phyloP scores from a whole-genome alignment of 2,888 invertebrate species.

The Agrochola lychnidis region DNA sequence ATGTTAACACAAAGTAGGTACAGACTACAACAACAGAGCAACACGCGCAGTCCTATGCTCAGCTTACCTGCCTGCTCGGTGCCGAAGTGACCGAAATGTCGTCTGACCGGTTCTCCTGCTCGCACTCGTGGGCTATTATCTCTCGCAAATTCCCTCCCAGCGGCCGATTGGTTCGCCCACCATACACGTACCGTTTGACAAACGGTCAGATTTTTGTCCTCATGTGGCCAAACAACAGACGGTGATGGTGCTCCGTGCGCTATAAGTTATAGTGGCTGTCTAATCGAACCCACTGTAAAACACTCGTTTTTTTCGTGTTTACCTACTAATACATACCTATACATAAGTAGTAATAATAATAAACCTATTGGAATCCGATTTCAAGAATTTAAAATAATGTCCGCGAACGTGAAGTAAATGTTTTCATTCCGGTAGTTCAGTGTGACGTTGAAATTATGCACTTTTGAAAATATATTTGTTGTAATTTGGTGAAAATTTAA shows the following conservation, averaged over 20 bases:
- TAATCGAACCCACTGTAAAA: conserved; percentile 1
- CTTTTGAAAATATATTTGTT: conserved; percentile 17
- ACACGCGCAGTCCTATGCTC: conserved; percentile 36
- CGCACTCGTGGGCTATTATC: conserved; percentile 79
- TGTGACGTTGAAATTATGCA: conserved; percentile 26
- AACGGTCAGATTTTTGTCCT: conserved; percentile 78
- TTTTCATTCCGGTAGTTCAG: conserved; percentile 15
- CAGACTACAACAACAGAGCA: conserved; percentile 35
- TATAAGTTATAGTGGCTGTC: not conserved
- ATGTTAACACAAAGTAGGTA: not conserved
- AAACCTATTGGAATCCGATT: conserved; percentile 10
- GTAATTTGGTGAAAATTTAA: conserved; percentile 23
- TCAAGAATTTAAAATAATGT: conserved; percentile 7
- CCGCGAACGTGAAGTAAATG: conserved; percentile 14
- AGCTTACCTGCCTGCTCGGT: conserved; percentile 73
- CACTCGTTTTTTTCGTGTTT: conserved; percentile 8
- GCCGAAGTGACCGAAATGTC: conserved; percentile 78
- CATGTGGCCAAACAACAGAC: conserved; percentile 65
- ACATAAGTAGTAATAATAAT: not conserved
- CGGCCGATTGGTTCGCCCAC: conserved; percentile 82
- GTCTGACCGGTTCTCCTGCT: conserved; percentile 88
- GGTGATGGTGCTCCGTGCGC: conserved; percentile 41
- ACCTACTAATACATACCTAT: not conserved
- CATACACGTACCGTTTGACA: conserved; percentile 78
- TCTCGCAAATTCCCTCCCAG: conserved; percentile 87